Conservation (phyloP, 2,797 vertebrate genomes). For the Glossophaga mutica region DNA sequence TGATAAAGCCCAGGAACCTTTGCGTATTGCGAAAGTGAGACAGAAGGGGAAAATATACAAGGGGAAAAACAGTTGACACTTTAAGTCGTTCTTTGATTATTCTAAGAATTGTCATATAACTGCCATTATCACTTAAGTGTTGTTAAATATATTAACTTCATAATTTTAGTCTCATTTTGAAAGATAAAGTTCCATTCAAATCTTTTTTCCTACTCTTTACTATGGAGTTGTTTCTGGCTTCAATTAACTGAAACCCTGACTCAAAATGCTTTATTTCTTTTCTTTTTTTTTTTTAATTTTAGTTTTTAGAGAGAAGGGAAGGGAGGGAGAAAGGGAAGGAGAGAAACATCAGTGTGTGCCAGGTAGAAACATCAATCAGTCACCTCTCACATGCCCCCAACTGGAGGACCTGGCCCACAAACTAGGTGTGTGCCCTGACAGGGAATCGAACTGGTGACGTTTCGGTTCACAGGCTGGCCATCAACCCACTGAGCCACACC, state of each 20-base stretch:
- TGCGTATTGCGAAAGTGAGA: not conserved
- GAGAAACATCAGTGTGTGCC: not conserved
- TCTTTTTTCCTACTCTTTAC: not conserved
- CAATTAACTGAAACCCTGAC: not conserved
- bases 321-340: not conserved
- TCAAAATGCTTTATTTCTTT: not conserved
- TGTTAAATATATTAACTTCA: not conserved
- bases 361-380: too few relatives aligned
- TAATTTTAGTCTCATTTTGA: not conserved
- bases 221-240: not conserved
- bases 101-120: not conserved
- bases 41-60: not conserved
- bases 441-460: fast-evolving
- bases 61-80: not conserved
- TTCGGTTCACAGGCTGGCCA: not conserved
- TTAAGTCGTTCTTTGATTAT: not conserved
- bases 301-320: too few relatives aligned
- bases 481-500: not conserved
- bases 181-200: not conserved
- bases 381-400: not conserved
- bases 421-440: not conserved
- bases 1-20: not conserved
- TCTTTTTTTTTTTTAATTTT: too few relatives aligned
- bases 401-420: too few relatives aligned
- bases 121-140: not conserved